Percentiles rank a stretch among this genome's conserved stretches.
These are phyloP conservation scores for Plestiodon gilberti DNA, from an alignment of 2,113 vertebrate species.

Conservation along the genomic window DNA sequence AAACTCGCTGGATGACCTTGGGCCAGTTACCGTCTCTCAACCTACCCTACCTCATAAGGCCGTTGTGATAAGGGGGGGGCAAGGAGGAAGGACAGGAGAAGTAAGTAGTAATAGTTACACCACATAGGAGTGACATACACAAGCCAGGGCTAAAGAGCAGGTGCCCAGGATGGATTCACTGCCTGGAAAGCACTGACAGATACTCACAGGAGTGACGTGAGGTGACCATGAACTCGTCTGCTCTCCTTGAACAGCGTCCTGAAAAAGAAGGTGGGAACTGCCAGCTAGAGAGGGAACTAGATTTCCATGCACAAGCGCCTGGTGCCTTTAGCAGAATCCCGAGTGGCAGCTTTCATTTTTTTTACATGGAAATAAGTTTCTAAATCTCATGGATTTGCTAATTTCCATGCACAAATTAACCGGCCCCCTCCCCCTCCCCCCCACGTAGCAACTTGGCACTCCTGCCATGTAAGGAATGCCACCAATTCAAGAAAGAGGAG, in stretches of 20 bases:
- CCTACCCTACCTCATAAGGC: too few species aligned
- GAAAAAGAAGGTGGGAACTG: slow-evolving; percentile 63
- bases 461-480: background rate
- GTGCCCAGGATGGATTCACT: background rate
- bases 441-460: background rate
- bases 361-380: background rate
- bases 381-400: background rate
- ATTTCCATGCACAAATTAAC: too few species aligned
- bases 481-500: background rate
- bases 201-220: slow-evolving; percentile 84
- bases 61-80: too few species aligned
- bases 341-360: background rate
- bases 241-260: slow-evolving; percentile 88
- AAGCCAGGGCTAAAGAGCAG: background rate
- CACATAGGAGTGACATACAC: too few species aligned
- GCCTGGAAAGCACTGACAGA: slow-evolving; percentile 40
- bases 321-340: background rate
- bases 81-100: too few species aligned
- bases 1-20: too few species aligned
- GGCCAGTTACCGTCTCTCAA: too few species aligned
- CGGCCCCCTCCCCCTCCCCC: too few species aligned
- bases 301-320: background rate
- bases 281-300: slow-evolving; percentile 5
- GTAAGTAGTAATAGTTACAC: too few species aligned
- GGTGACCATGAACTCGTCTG: slow-evolving; percentile 79